A percentile compares a stretch with the other conserved stretches of the same genome.
Conservation (phyloP, 2,888 invertebrate genomes). For the Sarcophaga carnaria region DNA sequence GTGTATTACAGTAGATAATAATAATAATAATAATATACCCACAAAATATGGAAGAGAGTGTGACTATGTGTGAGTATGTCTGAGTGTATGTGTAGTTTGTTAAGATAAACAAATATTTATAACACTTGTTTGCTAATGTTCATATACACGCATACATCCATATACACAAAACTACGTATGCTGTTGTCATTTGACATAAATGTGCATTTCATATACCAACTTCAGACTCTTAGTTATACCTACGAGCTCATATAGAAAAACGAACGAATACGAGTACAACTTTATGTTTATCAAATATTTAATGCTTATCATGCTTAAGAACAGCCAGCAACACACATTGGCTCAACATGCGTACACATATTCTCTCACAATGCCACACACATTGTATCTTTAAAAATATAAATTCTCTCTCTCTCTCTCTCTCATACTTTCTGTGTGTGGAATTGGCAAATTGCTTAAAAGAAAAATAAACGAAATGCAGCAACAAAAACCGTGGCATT, state of each 20-base stretch:
- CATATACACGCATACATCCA: neutral
- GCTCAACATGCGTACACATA: neutral
- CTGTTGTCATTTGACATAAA: conserved; percentile 36
- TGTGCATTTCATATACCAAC: conserved; percentile 20
- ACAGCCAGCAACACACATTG: neutral
- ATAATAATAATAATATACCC: no score
- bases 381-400: conserved; percentile 5
- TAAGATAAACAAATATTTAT: conserved; percentile 44
- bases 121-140: conserved; percentile 34
- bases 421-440: neutral
- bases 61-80: neutral
- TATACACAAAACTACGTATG: neutral
- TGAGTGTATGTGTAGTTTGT: conserved; percentile 27
- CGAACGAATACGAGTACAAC: neutral
- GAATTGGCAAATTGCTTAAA: conserved; percentile 39
- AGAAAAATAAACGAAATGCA: neutral
- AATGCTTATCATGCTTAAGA: conserved; percentile 30
- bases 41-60: neutral
- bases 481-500: neutral
- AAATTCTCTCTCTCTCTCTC: no score
- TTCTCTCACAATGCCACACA: neutral
- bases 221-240: neutral
- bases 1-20: no score
- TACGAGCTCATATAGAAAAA: neutral
- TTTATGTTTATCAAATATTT: conserved; percentile 34